Evolutionary conservation across 2,888 invertebrate species (phyloP), one percentile per base, ranked within the genome.

Genomic region (Drosophila sordidula): DNA sequence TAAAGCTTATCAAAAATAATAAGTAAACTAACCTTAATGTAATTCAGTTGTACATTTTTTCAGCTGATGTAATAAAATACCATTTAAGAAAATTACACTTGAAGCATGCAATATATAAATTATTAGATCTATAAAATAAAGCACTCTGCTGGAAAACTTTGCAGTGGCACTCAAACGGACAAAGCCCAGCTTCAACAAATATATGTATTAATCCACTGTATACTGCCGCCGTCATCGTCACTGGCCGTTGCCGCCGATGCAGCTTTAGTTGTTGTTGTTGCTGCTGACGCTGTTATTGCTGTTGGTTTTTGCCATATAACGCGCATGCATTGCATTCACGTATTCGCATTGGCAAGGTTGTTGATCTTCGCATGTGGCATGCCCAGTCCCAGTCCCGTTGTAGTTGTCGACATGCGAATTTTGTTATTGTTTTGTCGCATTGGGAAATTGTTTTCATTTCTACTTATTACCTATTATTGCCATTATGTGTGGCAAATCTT

Each of bases 261-360:
- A 26, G 45, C 41, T 25, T 25, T 14, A n/a, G 58, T 12, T 41
- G 61, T 55, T 57, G 54, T 36, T 51, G 32, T 3, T 9, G 8
- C 8, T 32, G 22, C 38, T 56, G 51, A 42, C 26, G 34, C 39
- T 59, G 34, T 32, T 55, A 45, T 46, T 50, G 61, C 46, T 71
- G 55, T 62, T 63, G 50, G 54, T 65, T 77, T 70, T 70, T 61
- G 81, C 78, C 75, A 75, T 84, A 59, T 71, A 76, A 74, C 83
- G 78, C 80, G 70, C 58, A 71, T 75, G 87, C 76, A 75, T 69
- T 51, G 78, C 84, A 80, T 78, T 84, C 85, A 66, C 66, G 78
- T 80, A 54, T 61, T 65, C 79, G 71, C 76, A 85, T 75, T 81
- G 81, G 86, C 87, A 76, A 89, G 84, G 84, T 85, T 89, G 85